phyloP scores from a whole-genome alignment of 2,888 invertebrate species.

The Mimachlamys varia region DNA sequence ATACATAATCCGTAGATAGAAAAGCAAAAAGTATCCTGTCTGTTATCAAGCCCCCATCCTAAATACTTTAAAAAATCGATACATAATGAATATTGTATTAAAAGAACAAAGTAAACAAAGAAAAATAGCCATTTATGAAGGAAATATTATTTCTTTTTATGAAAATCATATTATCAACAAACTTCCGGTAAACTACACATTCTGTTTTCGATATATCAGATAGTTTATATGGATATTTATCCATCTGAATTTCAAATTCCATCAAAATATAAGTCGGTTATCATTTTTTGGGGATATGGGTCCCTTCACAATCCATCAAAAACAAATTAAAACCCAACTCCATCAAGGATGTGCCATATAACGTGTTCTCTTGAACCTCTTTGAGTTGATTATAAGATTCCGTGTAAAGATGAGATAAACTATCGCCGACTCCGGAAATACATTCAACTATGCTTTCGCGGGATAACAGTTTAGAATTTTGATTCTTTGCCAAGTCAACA shows the following conservation, averaged over 20 bases:
- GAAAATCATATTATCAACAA: too few species aligned
- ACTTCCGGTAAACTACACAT: too few species aligned
- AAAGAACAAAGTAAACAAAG: too few species aligned
- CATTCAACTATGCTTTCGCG: neutral
- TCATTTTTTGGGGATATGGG: neutral
- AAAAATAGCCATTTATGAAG: too few species aligned
- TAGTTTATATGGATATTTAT: neutral
- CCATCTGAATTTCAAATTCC: neutral
- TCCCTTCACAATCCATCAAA: neutral
- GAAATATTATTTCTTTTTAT: too few species aligned
- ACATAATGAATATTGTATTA: too few species aligned
- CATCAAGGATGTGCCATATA: neutral
- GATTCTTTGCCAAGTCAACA: neutral
- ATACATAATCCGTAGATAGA: too few species aligned
- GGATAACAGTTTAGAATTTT: slow-evolving; percentile 29
- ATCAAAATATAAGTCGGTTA: slow-evolving; percentile 2
- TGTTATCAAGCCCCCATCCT: too few species aligned
- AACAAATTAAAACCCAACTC: slow-evolving; percentile 24
- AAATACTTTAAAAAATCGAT: too few species aligned
- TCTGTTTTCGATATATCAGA: neutral
- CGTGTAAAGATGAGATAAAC: neutral
- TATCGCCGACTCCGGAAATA: neutral
- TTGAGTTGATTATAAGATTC: slow-evolving; percentile 21
- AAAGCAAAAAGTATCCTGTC: too few species aligned
- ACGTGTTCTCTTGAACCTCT: neutral